Evolutionary conservation across 2,888 invertebrate genomes (phyloP), one percentile per base, ranked within the genome.

Genomic region (Hydrotaea diabolus): DNA sequence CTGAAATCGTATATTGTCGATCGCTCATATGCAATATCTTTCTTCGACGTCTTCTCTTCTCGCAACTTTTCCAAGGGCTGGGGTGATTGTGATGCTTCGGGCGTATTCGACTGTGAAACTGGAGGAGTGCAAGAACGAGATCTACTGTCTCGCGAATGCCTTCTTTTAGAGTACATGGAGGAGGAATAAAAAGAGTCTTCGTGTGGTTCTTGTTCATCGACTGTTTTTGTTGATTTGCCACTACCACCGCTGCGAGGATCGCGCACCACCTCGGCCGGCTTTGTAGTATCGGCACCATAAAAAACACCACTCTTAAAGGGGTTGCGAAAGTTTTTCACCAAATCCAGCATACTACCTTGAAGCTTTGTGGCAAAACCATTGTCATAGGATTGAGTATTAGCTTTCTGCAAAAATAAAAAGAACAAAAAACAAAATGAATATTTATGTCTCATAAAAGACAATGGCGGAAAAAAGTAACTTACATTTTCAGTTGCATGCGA

Each of bases 1-100:
- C 87, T 88, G 55, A 86, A 90, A 80, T 92, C 92, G 66, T 92
- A 92, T 87, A 92, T 92, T 13, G 91, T 89, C 4, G 84, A 53
- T 17, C 92, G 89, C 8, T 88, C 86, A 46, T 92, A 92, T 0
- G 87, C 76, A 0, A 89, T 88, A 36, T 79, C 76, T 43, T 62
- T 81, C 3, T 72, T 39, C n/a, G n/a, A 59, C 8, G 13, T 71
- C 19, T 74, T 77, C 11, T 17, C 21, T 57, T 43, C 57, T 19
- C 26, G 46, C 15, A 26, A 9, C 7, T 69, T 46, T 21, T 73
- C 31, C 2, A 78, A 62, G 31, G 80, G 78, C 36, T 89, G 87
- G 23, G 88, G 90, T 4, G 90, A 91, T 39, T 89, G 90, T 0
- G 90, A 90, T 0, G 89, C 87, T 75, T 88, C 90, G 0, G 89